Base-by-base conservation (phyloP, 2,888 invertebrate species). In the Danaus chrysippus region DNA sequence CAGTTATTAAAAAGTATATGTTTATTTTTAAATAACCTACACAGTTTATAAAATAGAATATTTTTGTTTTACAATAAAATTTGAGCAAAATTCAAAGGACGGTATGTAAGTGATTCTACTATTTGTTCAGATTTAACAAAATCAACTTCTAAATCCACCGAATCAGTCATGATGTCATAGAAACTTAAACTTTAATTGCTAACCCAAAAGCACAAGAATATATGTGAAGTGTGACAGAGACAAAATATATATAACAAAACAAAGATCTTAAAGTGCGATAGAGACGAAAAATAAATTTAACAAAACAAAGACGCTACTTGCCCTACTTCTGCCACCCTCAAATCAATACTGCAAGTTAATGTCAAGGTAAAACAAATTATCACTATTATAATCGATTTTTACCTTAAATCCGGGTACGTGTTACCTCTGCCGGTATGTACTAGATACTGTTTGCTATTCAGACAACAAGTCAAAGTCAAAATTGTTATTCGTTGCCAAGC, bases 401-500 rank as follows among this genome's bases (percentile, higher is more conserved):
- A 56, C 62, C 52, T 61, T 11, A 67, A 68, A 66, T 61, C 61
- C 64, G 67, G 71, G 81, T 75, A 74, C 83, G 82, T 81, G 74
- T 62, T 65, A 65, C 65, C 72, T 65, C 60, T 64, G 63, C 70
- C 61, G 72, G 59, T 62, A 61, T 61, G 68, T 34, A 61, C 65
- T 69, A 70, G 64, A 58, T 63, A 79, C 76, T 82, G 76, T 58
- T 17, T 49, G 71, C 71, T 71, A 68, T 69, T 68, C 68, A 58
- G 65, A 66, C 62, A 58, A 63, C 61, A 56, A 64, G 68, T 65
- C 61, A 64, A 61, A 74, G 71, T 66, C 65, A 71, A 76, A 81
- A 73, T 73, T 85, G 86, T 87, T 87, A 84, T 87, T 79, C 56
- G 86, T 87, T 82, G 75, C 87, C 72, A 70, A 61, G 86, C 70